A percentile compares a stretch with the other conserved stretches of the same genome.
Conservation (phyloP, 2,113 vertebrate genomes). For the Pongo abelii region DNA sequence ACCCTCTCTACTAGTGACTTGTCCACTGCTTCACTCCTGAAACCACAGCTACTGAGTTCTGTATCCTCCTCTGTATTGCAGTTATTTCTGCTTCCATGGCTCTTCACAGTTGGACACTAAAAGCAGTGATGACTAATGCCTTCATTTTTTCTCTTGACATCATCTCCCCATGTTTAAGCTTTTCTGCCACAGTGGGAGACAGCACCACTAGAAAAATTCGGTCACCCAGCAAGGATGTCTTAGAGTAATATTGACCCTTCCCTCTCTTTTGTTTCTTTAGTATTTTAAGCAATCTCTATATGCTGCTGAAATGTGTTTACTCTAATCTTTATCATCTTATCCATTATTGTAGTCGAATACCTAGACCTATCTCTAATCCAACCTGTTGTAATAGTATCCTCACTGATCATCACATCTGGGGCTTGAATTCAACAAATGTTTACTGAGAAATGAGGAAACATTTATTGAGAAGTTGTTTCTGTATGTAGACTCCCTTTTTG, state of each 20-base stretch:
- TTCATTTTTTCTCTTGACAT: constrained; percentile 45
- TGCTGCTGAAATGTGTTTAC: neutral
- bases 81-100: constrained; percentile 32
- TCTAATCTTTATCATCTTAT: neutral
- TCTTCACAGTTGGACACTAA: constrained; percentile 48
- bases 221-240: neutral
- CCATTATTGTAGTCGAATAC: neutral
- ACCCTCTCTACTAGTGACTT: neutral
- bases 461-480: constrained; percentile 28
- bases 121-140: constrained; percentile 37
- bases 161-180: constrained; percentile 24
- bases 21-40: neutral
- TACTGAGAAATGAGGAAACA: neutral
- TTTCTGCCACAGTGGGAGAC: constrained; percentile 37
- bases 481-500: neutral
- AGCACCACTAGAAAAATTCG: constrained; percentile 36
- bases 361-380: neutral
- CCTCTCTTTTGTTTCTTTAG: constrained; percentile 11
- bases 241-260: constrained; percentile 20
- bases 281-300: neutral
- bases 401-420: neutral
- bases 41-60: neutral
- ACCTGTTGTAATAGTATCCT: neutral
- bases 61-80: neutral
- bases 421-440: neutral